Evolutionary conservation across 2,113 vertebrate species (phyloP).

Genomic region (Brienomyrus brachyistius): DNA sequence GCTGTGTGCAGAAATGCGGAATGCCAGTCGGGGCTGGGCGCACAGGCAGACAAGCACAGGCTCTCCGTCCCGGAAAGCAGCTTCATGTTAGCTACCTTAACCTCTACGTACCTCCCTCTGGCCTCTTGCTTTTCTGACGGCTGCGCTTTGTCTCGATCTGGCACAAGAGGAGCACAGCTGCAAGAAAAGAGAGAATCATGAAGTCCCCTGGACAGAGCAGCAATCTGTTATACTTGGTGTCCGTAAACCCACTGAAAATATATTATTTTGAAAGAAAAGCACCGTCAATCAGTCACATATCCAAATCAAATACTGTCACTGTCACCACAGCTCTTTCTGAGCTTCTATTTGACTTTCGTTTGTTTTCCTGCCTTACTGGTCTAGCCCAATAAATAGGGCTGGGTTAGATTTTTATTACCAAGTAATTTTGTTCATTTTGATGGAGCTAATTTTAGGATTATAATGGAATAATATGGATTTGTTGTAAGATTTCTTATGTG

Average conservation of each 20-base stretch:
- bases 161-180: slow-evolving; percentile 69
- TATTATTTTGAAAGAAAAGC: not conserved
- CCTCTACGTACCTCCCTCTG: slow-evolving; percentile 74
- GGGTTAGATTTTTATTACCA: no score
- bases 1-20: slow-evolving; percentile 50
- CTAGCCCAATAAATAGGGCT: no score
- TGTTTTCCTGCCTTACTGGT: no score
- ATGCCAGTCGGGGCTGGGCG: not conserved
- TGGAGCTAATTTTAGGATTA: no score
- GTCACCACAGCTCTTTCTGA: not conserved
- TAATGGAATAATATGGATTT: no score
- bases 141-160: slow-evolving; percentile 66
- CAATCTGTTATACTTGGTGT: not conserved
- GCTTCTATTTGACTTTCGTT: not conserved
- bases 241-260: not conserved
- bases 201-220: not conserved
- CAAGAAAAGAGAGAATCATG: not conserved
- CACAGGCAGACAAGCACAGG: not conserved
- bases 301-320: no score
- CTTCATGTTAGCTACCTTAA: not conserved
- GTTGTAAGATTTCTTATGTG: no score
- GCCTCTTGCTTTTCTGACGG: slow-evolving; percentile 75
- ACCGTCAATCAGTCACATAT: not conserved
- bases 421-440: no score
- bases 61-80: not conserved